Base-by-base conservation (phyloP, 2,888 invertebrate genomes). In the Sinohyriopsis cumingii region DNA sequence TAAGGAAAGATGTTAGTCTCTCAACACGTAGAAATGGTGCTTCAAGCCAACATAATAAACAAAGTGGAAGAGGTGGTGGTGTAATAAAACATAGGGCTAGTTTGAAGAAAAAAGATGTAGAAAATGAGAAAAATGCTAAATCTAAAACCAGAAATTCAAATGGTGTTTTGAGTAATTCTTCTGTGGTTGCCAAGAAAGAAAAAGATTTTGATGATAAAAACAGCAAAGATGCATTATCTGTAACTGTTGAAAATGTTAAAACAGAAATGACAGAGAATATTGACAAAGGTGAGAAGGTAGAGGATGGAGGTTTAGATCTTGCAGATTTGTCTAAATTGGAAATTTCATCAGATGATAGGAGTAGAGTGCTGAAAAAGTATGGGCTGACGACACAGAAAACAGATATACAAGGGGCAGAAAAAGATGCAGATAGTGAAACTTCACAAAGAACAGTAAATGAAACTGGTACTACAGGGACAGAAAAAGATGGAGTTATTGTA, bases 341-440 rank as follows among this genome's bases (percentile, higher is more conserved):
- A 12, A 15, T 45, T 45, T 45, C 45, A 45, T 15, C 45, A 45
- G 45, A 45, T 3, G 45, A 45, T 45, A 45, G 45, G 45, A 3
- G 15, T 45, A 69, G 65, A 63, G 73, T 77, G 20, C 60, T 77
- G 25, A 75, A 68, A 56, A 77, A 75, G 63, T 77, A 77, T 73
- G 77, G 77, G 24, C 57, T 77, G 24, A 75, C 68, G 33, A 65
- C 75, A 55, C 55, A 62, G 19, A 60, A 64, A 19, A 55, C 28
- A 53, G 59, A 59, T 55, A 25, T 60, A 64, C 53, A 55, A 18
- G 22, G 20, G 25, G 25, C 59, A 20, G 55, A 55, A 3, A 67
- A 55, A 53, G 67, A 67, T 60, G 59, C 55, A 20, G 55, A 20
- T 25, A 25, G 24, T 60, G 67, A 24, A 45, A 54, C 54, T 22